Evolutionary conservation across 2,113 vertebrate species (phyloP), one percentile per base, ranked within the genome.

Genomic region (Brachyhypopomus gauderio): DNA sequence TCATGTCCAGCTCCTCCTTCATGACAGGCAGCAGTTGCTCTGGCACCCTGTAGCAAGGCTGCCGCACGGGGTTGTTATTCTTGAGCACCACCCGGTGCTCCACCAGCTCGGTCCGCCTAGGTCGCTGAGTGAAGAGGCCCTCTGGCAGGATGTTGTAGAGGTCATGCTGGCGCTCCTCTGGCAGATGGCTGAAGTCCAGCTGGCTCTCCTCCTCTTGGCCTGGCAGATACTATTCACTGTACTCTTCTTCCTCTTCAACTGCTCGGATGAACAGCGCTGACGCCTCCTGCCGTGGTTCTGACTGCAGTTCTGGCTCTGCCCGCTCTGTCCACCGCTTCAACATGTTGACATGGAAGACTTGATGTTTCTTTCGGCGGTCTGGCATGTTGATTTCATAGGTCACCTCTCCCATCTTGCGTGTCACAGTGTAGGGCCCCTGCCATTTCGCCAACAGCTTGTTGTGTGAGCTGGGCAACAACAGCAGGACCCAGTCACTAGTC

Each of bases 391-490:
- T 55, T 12, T 72, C 71, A 23, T 72, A 25, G n/a, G n/a, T 72
- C 19, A 72, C 71, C 2, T 45, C n/a, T 4, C 70, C 41, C 20
- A 52, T 23, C n/a, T 48, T 52, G 4, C 70, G 19, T 5, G 16
- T 41, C 3, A 73, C 71, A 3, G 22, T 25, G 48, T 22, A 73
- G 2, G 45, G 71, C 0, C 48, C 71, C 25, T 73, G 71, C 71
- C 71, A 73, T 22, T 48, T 48, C 2, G 71, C 45, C 45, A 73
- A 22, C 64, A n/a, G n/a, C n/a, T n/a, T n/a, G n/a, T n/a, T n/a
- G n/a, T n/a, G n/a, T n/a, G n/a, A n/a, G n/a, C n/a, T 83, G 83
- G 84, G 83, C 76, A 88, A 78, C 19, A 60, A 20, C 38, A 64
- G 38, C 76, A 80, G 71, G 36, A 66, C 67, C 45, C 3, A 8